phyloP scores from a whole-genome alignment of 2,888 invertebrate species.

The Protula sp. region DNA sequence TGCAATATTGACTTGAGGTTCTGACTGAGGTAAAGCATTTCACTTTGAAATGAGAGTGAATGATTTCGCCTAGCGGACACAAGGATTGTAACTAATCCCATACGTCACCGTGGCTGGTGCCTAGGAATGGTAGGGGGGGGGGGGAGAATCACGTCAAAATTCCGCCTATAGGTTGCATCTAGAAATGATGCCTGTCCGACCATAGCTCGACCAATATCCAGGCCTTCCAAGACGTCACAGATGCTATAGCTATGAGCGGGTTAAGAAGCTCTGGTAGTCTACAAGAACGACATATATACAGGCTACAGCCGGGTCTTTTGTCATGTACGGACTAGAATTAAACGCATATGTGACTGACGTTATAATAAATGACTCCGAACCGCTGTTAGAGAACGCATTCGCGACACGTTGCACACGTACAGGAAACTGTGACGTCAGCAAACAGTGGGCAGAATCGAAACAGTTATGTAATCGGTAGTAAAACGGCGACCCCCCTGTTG shows the following conservation, averaged over 20 bases:
- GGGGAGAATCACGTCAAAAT: conserved; percentile 83
- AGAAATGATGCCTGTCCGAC: conserved; percentile 78
- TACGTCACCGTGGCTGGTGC: conserved; percentile 80
- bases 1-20: background rate
- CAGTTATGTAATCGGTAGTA: conserved; percentile 81
- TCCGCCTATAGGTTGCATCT: conserved; percentile 61
- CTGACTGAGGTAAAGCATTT: conserved; percentile 9
- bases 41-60: conserved; percentile 72
- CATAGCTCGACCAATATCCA: conserved; percentile 82
- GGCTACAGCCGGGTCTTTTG: conserved; percentile 75
- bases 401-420: conserved; percentile 87
- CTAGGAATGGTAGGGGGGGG: conserved; percentile 77
- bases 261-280: conserved; percentile 60
- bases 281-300: conserved; percentile 82
- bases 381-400: conserved; percentile 39
- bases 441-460: conserved; percentile 91
- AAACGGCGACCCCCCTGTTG: conserved; percentile 11
- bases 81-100: conserved; percentile 83
- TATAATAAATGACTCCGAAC: conserved; percentile 33
- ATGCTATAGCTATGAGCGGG: conserved; percentile 53
- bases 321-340: conserved; percentile 77
- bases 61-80: conserved; percentile 82
- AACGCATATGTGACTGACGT: conserved; percentile 75
- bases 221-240: conserved; percentile 60
- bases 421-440: conserved; percentile 85